These are phyloP conservation scores for Trichogramma pretiosum DNA, from an alignment of 1,140 invertebrate species.

Conservation along the genomic window DNA sequence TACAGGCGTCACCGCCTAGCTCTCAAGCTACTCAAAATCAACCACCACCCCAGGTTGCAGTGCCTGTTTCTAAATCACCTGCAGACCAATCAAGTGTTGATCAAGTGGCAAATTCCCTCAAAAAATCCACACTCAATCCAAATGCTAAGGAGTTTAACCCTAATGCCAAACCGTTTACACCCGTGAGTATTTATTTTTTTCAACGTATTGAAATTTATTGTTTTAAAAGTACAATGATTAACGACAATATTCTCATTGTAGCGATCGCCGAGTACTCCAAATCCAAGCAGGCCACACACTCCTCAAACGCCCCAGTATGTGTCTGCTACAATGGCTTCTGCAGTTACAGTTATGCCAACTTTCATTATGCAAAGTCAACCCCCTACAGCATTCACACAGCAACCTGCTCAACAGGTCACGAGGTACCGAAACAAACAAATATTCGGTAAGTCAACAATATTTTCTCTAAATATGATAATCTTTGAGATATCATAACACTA, in stretches of 20 bases:
- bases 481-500: neutral
- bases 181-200: slow-evolving; percentile 49
- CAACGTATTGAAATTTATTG: slow-evolving; percentile 9
- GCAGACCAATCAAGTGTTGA: slow-evolving; percentile 44
- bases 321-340: slow-evolving; percentile 38
- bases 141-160: slow-evolving; percentile 88
- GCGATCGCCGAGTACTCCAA: slow-evolving; percentile 58
- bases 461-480: neutral
- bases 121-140: slow-evolving; percentile 76
- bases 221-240: too few species aligned
- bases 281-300: slow-evolving; percentile 67
- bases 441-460: slow-evolving; percentile 25
- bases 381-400: slow-evolving; percentile 44
- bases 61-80: too few species aligned
- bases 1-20: slow-evolving; percentile 28
- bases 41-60: slow-evolving; percentile 30
- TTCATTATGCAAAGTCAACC: slow-evolving; percentile 45
- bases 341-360: slow-evolving; percentile 45
- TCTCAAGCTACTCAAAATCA: slow-evolving; percentile 29
- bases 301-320: slow-evolving; percentile 67
- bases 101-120: slow-evolving; percentile 54
- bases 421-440: slow-evolving; percentile 43
- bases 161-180: slow-evolving; percentile 74
- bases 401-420: slow-evolving; percentile 41
- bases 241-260: slow-evolving; percentile 37